Percentiles rank a stretch among this genome's conserved stretches.
Conservation (phyloP, 2,113 vertebrate genomes). For the Calonectris borealis region DNA sequence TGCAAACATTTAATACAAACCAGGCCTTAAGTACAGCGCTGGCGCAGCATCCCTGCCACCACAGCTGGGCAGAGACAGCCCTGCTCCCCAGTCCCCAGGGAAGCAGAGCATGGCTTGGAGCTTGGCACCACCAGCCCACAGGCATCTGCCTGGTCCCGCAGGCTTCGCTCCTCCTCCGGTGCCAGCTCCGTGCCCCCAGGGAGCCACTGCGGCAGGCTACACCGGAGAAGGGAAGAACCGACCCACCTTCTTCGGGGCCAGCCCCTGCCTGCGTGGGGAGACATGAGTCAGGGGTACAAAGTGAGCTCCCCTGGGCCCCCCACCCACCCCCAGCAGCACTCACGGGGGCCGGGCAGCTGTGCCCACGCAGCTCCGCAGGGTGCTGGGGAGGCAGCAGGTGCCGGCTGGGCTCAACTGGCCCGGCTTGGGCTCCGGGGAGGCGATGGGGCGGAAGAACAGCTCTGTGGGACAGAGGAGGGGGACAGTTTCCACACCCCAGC, state of each 20-base stretch:
- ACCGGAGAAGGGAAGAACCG: conserved; percentile 38
- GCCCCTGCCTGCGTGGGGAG: conserved; percentile 20
- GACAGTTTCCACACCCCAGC: neutral
- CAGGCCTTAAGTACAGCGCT: neutral
- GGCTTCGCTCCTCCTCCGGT: neutral
- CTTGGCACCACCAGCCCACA: neutral
- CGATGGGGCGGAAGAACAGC: conserved; percentile 64
- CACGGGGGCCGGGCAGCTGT: conserved; percentile 44
- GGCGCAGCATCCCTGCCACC: neutral
- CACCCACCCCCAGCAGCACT: neutral
- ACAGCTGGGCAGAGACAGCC: neutral
- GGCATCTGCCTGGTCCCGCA: neutral
- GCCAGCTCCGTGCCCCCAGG: neutral
- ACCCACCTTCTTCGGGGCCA: neutral
- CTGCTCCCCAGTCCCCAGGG: neutral
- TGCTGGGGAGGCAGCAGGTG: conserved; percentile 60
- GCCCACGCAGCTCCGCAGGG: conserved; percentile 57
- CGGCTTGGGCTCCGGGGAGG: conserved; percentile 68
- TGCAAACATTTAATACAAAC: conserved; percentile 45
- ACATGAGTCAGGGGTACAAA: conserved; percentile 1
- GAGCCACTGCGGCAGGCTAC: neutral
- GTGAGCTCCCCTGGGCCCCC: neutral
- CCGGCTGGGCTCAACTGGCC: conserved; percentile 7
- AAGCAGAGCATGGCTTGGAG: neutral
- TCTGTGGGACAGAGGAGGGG: neutral